A percentile compares a stretch with the other conserved stretches of the same genome.
These are phyloP conservation scores for Eilema griseolum DNA, from an alignment of 2,888 invertebrate species.

Conservation along the genomic window DNA sequence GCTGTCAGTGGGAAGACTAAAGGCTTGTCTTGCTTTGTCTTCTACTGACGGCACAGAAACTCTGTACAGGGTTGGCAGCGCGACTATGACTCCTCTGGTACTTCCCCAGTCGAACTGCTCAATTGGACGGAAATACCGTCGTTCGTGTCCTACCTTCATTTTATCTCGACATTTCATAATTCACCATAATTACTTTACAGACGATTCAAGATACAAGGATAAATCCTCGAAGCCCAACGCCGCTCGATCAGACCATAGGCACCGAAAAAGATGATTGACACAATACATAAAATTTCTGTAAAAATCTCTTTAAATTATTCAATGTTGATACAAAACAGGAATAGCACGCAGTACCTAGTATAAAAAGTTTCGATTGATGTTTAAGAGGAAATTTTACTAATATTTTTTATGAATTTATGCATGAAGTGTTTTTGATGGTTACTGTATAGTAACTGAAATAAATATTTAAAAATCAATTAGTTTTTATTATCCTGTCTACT, in stretches of 20 bases:
- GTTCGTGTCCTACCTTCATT: no score
- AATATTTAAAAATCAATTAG: slow-evolving; percentile 32
- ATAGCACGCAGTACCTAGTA: not conserved
- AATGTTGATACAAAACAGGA: slow-evolving; percentile 24
- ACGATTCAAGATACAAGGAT: slow-evolving; percentile 75
- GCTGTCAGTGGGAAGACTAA: no score
- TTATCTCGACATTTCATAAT: no score
- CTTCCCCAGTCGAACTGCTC: no score
- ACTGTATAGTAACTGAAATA: slow-evolving; percentile 38
- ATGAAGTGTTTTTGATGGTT: slow-evolving; percentile 38
- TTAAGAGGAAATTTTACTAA: slow-evolving; percentile 14
- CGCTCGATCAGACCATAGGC: slow-evolving; percentile 78
- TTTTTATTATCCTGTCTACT: slow-evolving; percentile 3
- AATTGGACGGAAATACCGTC: no score
- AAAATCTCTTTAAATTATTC: slow-evolving; percentile 18
- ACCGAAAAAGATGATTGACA: slow-evolving; percentile 71
- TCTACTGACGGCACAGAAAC: no score
- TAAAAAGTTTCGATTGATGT: slow-evolving; percentile 12
- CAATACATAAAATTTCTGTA: slow-evolving; percentile 9
- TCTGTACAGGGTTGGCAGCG: no score
- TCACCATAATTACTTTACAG: slow-evolving; percentile 57
- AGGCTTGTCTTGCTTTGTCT: no score
- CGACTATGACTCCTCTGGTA: no score
- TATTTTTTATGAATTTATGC: slow-evolving; percentile 22
- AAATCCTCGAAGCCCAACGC: slow-evolving; percentile 73